Conservation (phyloP, 2,797 vertebrate species). For the Trematomus bernacchii region DNA sequence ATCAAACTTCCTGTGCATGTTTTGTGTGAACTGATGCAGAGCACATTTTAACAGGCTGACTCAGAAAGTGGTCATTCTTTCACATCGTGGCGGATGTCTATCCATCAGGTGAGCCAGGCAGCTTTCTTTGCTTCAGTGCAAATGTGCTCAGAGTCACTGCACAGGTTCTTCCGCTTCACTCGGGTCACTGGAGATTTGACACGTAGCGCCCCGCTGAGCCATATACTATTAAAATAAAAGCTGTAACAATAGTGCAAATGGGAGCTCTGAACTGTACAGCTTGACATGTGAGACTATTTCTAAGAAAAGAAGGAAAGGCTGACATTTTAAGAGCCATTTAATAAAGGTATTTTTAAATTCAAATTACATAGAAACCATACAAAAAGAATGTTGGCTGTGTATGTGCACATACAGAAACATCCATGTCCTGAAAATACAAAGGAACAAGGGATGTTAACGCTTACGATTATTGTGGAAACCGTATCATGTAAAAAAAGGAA, state of each 20-base stretch:
- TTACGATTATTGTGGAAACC: too few species aligned
- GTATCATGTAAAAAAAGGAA: too few species aligned
- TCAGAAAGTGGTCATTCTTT: slow-evolving; percentile 8
- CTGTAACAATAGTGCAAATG: slow-evolving; percentile 36
- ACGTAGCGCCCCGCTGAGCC: slow-evolving; percentile 10
- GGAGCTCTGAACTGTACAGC: slow-evolving; percentile 8
- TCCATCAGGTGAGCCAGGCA: slow-evolving; percentile 7
- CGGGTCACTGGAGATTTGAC: slow-evolving; percentile 37
- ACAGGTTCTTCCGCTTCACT: slow-evolving; percentile 12
- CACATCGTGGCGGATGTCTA: background rate
- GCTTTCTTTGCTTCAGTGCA: slow-evolving; percentile 24
- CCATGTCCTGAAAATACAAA: background rate
- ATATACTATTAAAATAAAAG: slow-evolving; percentile 33
- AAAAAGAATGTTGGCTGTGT: background rate
- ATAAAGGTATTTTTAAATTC: slow-evolving; percentile 1
- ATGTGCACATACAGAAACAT: background rate
- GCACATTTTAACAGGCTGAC: background rate
- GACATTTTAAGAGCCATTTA: slow-evolving; percentile 5
- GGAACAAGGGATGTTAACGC: background rate
- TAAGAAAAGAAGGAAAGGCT: slow-evolving; percentile 29
- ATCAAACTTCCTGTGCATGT: background rate
- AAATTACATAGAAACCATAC: background rate
- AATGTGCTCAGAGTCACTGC: slow-evolving; percentile 20
- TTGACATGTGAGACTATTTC: slow-evolving; percentile 2
- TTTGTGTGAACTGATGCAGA: slow-evolving; percentile 9